phyloP scores from a whole-genome alignment of 2,797 vertebrate species.

The Labeo calbasu region DNA sequence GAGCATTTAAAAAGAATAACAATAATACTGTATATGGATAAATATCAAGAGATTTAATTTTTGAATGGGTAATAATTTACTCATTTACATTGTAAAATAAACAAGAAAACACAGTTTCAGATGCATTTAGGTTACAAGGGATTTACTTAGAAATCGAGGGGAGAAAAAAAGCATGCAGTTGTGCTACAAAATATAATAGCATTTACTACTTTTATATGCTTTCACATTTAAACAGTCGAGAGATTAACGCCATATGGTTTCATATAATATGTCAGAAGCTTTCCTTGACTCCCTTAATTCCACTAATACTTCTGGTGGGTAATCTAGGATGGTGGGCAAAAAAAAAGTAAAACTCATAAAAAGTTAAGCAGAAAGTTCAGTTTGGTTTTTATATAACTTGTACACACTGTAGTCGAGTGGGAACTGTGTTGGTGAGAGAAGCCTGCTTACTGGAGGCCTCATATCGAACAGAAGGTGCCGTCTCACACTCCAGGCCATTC shows the following conservation, averaged over 20 bases:
- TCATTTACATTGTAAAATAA: neutral
- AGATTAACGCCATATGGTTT: conserved; percentile 39
- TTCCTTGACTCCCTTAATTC: conserved; percentile 60
- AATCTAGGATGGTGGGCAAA: conserved; percentile 62
- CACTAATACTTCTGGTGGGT: conserved; percentile 65
- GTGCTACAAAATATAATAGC: conserved; percentile 40
- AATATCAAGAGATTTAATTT: conserved; percentile 3
- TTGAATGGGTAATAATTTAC: neutral
- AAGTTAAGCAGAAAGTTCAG: conserved; percentile 57
- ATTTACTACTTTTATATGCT: conserved; percentile 68
- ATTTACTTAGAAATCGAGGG: neutral
- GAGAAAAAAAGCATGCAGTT: conserved; percentile 37
- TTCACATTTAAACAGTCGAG: conserved; percentile 64
- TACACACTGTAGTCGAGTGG: conserved; percentile 62
- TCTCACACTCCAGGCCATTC: conserved; percentile 80
- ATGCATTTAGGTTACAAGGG: conserved; percentile 7
- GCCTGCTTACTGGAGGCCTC: conserved; percentile 71
- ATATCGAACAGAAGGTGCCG: conserved; percentile 82
- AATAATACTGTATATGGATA: neutral
- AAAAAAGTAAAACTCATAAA: conserved; percentile 53
- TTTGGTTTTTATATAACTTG: conserved; percentile 59
- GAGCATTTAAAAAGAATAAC: neutral
- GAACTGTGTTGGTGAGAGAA: conserved; percentile 64
- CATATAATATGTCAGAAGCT: conserved; percentile 4
- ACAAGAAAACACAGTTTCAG: neutral